Conservation (phyloP, 1,140 invertebrate genomes). For the Rhopalosiphum padi region DNA sequence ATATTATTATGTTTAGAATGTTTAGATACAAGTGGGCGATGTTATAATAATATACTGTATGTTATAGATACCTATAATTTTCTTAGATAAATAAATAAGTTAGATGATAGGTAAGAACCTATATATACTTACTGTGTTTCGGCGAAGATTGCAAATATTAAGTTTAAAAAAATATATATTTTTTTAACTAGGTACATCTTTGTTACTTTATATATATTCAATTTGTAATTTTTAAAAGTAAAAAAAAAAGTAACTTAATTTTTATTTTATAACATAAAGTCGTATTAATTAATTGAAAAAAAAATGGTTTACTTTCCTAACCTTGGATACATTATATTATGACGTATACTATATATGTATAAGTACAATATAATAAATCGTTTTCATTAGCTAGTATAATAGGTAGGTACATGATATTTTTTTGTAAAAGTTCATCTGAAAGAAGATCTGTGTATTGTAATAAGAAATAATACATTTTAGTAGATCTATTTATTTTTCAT, state of each 20-base stretch:
- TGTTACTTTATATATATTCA: neutral
- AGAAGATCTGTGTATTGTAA: neutral
- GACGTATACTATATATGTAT: neutral
- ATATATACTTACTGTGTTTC: neutral
- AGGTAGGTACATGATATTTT: neutral
- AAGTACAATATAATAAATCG: neutral
- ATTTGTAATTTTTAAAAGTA: neutral
- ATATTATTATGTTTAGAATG: neutral
- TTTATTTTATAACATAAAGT: neutral
- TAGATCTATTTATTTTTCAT: neutral
- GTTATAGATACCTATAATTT: neutral
- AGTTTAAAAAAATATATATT: neutral
- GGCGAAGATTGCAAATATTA: neutral
- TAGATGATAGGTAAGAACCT: neutral
- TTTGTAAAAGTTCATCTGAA: neutral
- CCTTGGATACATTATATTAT: neutral
- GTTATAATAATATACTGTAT: neutral
- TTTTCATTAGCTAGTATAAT: neutral
- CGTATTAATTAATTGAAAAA: neutral
- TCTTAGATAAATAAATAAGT: neutral
- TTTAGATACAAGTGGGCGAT: neutral
- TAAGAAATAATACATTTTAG: neutral
- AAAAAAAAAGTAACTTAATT: neutral
- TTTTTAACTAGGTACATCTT: neutral
- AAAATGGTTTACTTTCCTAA: neutral